Conservation (phyloP, 2,113 vertebrate species). For the Sinocyclocheilus rhinocerous region DNA sequence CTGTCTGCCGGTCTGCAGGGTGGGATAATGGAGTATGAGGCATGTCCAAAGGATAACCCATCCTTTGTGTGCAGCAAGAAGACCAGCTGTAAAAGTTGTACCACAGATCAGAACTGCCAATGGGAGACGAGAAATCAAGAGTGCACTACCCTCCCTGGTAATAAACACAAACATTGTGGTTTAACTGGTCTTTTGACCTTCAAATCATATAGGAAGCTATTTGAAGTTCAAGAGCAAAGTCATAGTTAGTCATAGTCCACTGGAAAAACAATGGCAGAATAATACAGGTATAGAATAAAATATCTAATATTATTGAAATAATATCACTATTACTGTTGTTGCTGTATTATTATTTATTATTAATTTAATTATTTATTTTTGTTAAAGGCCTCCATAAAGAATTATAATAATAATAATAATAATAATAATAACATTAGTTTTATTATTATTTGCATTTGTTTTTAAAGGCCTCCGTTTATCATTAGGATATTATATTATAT, state of each 20-base stretch:
- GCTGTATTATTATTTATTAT: no score
- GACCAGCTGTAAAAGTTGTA: constrained; percentile 97
- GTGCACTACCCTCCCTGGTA: constrained; percentile 92
- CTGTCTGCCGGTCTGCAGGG: constrained; percentile 71
- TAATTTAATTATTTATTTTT: no score
- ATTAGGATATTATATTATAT: no score
- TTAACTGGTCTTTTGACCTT: not conserved
- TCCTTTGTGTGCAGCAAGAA: constrained; percentile 94
- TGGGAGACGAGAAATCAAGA: constrained; percentile 96
- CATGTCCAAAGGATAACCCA: constrained; percentile 91
- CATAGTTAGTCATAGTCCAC: not conserved
- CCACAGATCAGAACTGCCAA: constrained; percentile 95
- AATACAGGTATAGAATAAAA: not conserved
- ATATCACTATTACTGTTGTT: not conserved
- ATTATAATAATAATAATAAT: no score
- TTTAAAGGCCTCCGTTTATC: no score
- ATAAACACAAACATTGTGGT: not conserved
- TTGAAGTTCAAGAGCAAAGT: not conserved
- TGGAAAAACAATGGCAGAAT: not conserved
- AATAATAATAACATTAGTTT: no score
- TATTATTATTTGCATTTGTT: no score
- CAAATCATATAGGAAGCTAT: not conserved
- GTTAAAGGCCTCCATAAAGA: no score
- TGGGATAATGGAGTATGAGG: constrained; percentile 77
- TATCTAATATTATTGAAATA: not conserved